Evolutionary conservation across 2,113 vertebrate species (phyloP).

Genomic region (Bungarus multicinctus): DNA sequence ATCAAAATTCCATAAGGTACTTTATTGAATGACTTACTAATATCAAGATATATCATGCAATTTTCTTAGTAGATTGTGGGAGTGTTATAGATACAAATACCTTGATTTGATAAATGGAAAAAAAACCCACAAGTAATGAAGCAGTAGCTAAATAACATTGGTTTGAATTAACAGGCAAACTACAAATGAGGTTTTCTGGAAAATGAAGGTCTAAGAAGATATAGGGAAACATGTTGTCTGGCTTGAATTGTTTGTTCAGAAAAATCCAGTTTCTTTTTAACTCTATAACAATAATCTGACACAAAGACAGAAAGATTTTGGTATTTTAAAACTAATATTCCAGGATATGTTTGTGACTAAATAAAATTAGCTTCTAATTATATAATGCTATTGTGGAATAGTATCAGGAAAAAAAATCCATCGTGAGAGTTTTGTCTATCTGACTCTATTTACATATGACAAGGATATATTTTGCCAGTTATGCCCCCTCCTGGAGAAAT

Average conservation of each 20-base stretch:
- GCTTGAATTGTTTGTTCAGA: background rate
- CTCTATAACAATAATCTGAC: background rate
- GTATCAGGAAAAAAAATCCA: background rate
- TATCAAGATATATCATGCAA: background rate
- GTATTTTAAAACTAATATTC: background rate
- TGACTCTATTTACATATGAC: background rate
- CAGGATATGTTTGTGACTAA: background rate
- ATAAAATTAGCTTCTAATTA: background rate
- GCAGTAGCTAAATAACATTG: background rate
- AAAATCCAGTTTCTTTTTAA: background rate
- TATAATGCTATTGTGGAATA: background rate
- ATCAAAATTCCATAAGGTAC: background rate
- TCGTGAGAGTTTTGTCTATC: background rate
- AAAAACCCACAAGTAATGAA: background rate
- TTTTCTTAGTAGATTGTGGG: background rate
- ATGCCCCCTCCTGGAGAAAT: background rate
- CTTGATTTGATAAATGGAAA: background rate
- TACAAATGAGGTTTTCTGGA: background rate
- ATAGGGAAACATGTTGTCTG: background rate
- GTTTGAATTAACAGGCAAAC: background rate
- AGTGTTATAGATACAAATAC: background rate
- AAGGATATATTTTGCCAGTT: background rate
- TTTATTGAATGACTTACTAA: background rate
- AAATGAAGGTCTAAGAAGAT: background rate
- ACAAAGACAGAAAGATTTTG: background rate